Evolutionary conservation across 2,113 vertebrate genomes (phyloP).

Genomic region (Eolophus roseicapilla): DNA sequence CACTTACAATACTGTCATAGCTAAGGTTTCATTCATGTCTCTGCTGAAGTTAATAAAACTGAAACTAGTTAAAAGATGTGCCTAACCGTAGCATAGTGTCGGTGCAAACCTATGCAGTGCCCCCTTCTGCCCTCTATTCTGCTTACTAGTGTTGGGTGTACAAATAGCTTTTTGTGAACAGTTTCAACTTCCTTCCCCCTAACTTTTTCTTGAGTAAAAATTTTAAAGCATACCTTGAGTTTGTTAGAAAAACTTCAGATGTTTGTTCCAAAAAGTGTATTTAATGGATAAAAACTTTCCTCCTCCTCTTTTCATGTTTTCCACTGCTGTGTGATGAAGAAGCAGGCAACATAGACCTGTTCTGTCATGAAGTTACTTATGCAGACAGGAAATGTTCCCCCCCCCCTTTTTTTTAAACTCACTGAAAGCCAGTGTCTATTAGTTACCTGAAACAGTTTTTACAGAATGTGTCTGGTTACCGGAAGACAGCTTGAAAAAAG

Average conservation of each 20-base stretch:
- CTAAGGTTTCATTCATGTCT: background rate
- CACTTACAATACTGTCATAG: background rate
- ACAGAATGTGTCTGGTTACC: background rate
- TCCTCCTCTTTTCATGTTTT: background rate
- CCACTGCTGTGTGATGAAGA: background rate
- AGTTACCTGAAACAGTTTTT: background rate
- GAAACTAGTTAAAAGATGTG: background rate
- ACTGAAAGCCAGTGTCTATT: fast-evolving
- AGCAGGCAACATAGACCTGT: background rate
- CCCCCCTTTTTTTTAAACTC: background rate
- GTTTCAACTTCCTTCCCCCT: background rate
- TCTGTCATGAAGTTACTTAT: background rate
- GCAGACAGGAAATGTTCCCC: background rate
- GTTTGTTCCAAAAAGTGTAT: background rate
- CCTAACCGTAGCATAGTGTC: background rate
- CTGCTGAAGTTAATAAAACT: background rate
- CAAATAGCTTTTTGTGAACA: background rate
- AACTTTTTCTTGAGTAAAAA: background rate
- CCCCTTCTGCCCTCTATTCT: background rate
- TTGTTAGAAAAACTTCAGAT: background rate
- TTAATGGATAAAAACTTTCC: background rate
- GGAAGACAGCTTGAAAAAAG: background rate
- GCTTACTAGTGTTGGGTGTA: background rate
- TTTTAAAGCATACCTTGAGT: background rate
- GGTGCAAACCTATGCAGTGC: background rate